Conservation (phyloP, 2,113 vertebrate species). For the Megatriorchis doriae region DNA sequence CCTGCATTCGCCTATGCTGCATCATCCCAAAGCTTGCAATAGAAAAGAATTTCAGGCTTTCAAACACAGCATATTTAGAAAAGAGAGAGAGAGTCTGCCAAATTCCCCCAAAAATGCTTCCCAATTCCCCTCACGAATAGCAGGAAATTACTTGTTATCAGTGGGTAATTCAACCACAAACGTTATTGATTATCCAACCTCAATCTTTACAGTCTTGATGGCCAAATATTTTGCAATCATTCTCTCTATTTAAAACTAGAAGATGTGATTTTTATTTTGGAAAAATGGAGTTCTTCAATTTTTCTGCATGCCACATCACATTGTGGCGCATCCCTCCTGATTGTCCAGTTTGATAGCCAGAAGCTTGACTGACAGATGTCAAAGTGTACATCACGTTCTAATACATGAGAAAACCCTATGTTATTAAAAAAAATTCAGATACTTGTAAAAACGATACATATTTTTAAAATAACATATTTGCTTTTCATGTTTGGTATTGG, state of each 20-base stretch:
- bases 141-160: slow-evolving; percentile 72
- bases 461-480: not conserved
- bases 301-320: slow-evolving; percentile 25
- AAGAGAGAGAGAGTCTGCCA: slow-evolving; percentile 42
- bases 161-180: slow-evolving; percentile 42
- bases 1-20: slow-evolving; percentile 7
- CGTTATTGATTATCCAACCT: slow-evolving; percentile 51
- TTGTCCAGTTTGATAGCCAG: slow-evolving; percentile 3
- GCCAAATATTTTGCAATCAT: slow-evolving; percentile 58
- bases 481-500: not conserved
- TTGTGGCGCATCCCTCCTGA: not conserved
- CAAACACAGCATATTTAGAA: slow-evolving; percentile 64
- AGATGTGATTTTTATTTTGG: slow-evolving; percentile 23
- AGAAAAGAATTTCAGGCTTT: slow-evolving; percentile 44
- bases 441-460: not conserved
- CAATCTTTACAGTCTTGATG: slow-evolving; percentile 44
- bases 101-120: slow-evolving; percentile 65
- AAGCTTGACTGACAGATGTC: slow-evolving; percentile 42
- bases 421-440: not conserved
- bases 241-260: slow-evolving; percentile 40
- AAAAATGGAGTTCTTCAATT: not conserved
- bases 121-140: slow-evolving; percentile 55
- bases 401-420: not conserved
- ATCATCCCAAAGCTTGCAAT: slow-evolving; percentile 45
- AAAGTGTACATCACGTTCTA: not conserved